Evolutionary conservation across 2,113 vertebrate genomes (phyloP), one percentile per base, ranked within the genome.

Genomic region (Hirundichthys speculiger): DNA sequence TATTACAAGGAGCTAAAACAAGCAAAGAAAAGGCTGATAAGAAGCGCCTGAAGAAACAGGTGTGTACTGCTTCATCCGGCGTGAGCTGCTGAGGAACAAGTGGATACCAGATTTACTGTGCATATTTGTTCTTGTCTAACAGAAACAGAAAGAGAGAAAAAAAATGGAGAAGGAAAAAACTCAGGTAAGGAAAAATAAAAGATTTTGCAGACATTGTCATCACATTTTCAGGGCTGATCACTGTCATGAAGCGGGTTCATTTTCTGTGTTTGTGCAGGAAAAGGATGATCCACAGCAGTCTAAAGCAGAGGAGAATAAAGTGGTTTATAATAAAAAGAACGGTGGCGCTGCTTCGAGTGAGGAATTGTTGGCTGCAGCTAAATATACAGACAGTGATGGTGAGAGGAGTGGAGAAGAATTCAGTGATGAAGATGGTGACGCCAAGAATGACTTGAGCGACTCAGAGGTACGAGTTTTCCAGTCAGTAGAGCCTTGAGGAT

Each of bases 41-140:
- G 68, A 91, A 90, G 51, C 78, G 77, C 1, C 43, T 88, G 22
- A 92, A 92, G 18, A 91, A 88, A 77, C 64, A 74, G 77, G 91
- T 86, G 49, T 39, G 39, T 65, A 21, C 11, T 11, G 0, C 9
- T 3, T 0, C 15, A 0, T 55, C 9, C 0, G n/a, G 5, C 1
- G 15, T 4, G 3, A 48, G 20, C 3, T 56, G 24, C 0, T 18
- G 11, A 12, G 15, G n/a, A 19, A 43, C 40, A 4, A n/a, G 0
- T 21, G 5, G 13, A 6, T 4, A 2, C 47, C 4, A 25, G 0
- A 10, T n/a, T 47, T 2, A 16, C 3, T 27, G 12, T 13, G 1
- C 57, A 16, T 30, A 19, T 54, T 4, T 39, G 18, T 45, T 13
- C 61, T 40, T 25, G 4, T 4, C 38, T n/a, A 18, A 64, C 69